phyloP scores from a whole-genome alignment of 2,797 vertebrate species.

The Sciaenops ocellatus region DNA sequence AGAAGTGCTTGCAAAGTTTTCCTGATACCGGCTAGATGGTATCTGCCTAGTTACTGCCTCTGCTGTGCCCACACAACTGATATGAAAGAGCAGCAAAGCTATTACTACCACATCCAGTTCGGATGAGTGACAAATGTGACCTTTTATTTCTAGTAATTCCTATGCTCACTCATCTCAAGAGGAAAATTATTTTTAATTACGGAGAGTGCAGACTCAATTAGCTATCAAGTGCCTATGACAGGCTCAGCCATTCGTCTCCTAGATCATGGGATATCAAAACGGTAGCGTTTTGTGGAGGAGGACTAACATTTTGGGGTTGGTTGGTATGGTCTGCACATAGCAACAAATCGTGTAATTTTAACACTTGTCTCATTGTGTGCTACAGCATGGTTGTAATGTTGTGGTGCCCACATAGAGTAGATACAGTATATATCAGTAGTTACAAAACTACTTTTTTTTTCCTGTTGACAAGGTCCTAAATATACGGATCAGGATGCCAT shows the following conservation, averaged over 20 bases:
- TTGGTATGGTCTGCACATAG: too few species aligned
- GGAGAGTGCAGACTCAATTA: neutral
- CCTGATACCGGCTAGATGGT: too few species aligned
- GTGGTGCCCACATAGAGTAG: neutral
- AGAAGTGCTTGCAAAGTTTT: too few species aligned
- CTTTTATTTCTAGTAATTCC: neutral
- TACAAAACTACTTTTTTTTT: neutral
- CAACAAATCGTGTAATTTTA: too few species aligned
- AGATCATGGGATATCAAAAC: neutral
- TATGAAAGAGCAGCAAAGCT: neutral
- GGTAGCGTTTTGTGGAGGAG: too few species aligned
- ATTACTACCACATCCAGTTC: neutral
- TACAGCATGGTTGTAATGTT: neutral
- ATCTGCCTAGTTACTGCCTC: neutral
- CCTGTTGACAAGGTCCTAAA: too few species aligned
- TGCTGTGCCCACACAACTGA: neutral
- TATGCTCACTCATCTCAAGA: neutral
- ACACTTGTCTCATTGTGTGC: neutral
- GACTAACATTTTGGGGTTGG: too few species aligned
- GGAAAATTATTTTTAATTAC: neutral
- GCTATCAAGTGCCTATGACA: neutral
- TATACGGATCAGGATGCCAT: neutral
- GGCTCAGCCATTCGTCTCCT: too few species aligned
- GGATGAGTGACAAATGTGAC: neutral
- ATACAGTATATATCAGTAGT: neutral